phyloP scores from a whole-genome alignment of 2,888 invertebrate species.

The Synergus laeviventris region DNA sequence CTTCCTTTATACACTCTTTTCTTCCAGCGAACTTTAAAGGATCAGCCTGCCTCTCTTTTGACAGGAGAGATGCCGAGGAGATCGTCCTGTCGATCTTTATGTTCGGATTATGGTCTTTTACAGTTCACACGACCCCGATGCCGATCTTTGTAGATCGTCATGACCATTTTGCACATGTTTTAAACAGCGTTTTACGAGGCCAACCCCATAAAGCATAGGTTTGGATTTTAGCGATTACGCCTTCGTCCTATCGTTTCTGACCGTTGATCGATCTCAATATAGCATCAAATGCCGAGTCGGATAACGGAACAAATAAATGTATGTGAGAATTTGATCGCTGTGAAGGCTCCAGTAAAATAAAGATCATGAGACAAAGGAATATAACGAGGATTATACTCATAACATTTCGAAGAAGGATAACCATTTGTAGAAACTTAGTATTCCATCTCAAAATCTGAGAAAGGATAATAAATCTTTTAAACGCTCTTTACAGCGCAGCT shows the following conservation, averaged over 20 bases:
- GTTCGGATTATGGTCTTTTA: constrained; percentile 54
- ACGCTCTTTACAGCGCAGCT: neutral
- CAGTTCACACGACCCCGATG: constrained; percentile 65
- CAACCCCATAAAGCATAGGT: constrained; percentile 49
- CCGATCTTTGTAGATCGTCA: constrained; percentile 56
- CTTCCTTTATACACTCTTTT: too few relatives aligned
- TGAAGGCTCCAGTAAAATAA: constrained; percentile 18
- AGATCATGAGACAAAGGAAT: constrained; percentile 36
- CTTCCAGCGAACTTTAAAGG: too few relatives aligned
- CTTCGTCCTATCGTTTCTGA: constrained; percentile 34
- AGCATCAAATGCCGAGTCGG: constrained; percentile 26
- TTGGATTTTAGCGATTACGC: constrained; percentile 39
- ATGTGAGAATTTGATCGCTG: constrained; percentile 36
- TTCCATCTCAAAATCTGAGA: constrained; percentile 10
- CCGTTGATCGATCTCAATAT: constrained; percentile 33
- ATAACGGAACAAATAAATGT: constrained; percentile 40
- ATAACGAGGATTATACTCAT: constrained; percentile 28
- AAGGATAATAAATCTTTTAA: constrained; percentile 8
- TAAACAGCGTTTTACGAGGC: constrained; percentile 58
- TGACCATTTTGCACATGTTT: constrained; percentile 61
- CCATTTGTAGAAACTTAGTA: constrained; percentile 23
- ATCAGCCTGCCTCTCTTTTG: neutral
- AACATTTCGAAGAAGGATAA: constrained; percentile 29
- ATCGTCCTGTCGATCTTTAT: constrained; percentile 23
- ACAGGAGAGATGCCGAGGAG: neutral